phyloP scores from a whole-genome alignment of 2,113 vertebrate genomes.

The Lasiurus cinereus region DNA sequence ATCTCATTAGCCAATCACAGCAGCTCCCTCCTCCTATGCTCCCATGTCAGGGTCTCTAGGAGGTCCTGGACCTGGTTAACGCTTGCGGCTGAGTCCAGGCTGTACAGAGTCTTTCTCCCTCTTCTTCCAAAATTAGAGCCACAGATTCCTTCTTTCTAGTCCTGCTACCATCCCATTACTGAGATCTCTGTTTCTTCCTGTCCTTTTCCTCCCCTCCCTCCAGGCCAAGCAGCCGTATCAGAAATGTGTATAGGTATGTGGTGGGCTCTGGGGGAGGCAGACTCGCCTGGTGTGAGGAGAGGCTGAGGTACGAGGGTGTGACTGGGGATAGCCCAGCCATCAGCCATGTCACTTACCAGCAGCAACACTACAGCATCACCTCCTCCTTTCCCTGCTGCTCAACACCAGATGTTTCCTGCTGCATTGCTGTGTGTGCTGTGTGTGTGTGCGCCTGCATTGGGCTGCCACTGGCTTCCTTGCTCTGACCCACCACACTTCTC shows the following conservation, averaged over 20 bases:
- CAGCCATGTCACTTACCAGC: background rate
- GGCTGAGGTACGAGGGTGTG: background rate
- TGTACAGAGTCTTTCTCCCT: background rate
- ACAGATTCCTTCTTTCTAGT: conserved; percentile 13
- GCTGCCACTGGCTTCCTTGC: too few species aligned
- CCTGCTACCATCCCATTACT: background rate
- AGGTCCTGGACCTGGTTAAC: background rate
- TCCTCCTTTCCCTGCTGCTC: background rate
- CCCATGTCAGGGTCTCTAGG: background rate
- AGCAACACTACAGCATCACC: background rate
- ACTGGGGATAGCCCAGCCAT: too few species aligned
- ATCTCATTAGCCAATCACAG: background rate
- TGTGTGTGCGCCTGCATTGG: too few species aligned
- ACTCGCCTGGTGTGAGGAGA: background rate
- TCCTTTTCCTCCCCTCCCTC: background rate
- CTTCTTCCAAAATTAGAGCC: background rate
- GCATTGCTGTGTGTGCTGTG: background rate
- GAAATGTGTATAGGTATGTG: background rate
- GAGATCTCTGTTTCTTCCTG: background rate
- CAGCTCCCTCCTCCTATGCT: background rate
- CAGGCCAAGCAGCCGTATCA: background rate
- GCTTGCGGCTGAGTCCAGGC: background rate
- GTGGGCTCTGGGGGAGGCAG: background rate
- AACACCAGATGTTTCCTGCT: conserved; percentile 43
- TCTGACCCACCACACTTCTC: background rate